A percentile compares a stretch with the other conserved stretches of the same genome.
Conservation (phyloP, 1,140 invertebrate genomes). For the Sycophila sp. region DNA sequence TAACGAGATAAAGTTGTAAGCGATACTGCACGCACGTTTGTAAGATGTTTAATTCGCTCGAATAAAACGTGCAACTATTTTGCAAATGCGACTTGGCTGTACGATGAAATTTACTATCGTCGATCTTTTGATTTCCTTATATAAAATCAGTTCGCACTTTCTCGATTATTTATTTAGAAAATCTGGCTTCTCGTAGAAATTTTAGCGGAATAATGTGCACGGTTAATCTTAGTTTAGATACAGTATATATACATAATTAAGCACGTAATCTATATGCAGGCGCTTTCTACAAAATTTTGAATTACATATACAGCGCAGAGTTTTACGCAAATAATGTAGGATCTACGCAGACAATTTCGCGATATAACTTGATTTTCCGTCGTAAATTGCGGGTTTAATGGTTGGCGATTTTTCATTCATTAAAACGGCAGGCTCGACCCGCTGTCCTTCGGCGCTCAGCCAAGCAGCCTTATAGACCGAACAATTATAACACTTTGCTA, state of each 20-base stretch:
- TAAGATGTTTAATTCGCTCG: too few relatives aligned
- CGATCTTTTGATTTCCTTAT: too few relatives aligned
- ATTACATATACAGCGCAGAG: background rate
- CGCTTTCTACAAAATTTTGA: background rate
- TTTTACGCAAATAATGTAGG: background rate
- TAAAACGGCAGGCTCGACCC: background rate
- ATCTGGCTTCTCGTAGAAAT: too few relatives aligned
- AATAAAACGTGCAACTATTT: too few relatives aligned
- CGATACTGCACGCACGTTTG: too few relatives aligned
- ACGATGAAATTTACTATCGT: too few relatives aligned
- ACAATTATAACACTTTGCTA: conserved; percentile 20
- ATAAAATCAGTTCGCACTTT: too few relatives aligned
- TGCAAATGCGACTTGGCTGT: too few relatives aligned
- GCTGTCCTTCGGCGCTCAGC: background rate
- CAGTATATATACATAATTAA: background rate
- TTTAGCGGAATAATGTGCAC: too few relatives aligned
- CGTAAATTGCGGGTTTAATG: conserved; percentile 10
- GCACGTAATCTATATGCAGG: background rate
- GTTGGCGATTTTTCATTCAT: conserved; percentile 5
- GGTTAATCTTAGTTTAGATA: too few relatives aligned
- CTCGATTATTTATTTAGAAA: too few relatives aligned
- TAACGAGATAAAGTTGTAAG: too few relatives aligned
- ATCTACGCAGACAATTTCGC: conserved; percentile 10
- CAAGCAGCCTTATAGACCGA: background rate
- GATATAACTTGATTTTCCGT: conserved; percentile 15